Base-by-base conservation (phyloP, 2,113 vertebrate species). In the Argyrosomus japonicus region DNA sequence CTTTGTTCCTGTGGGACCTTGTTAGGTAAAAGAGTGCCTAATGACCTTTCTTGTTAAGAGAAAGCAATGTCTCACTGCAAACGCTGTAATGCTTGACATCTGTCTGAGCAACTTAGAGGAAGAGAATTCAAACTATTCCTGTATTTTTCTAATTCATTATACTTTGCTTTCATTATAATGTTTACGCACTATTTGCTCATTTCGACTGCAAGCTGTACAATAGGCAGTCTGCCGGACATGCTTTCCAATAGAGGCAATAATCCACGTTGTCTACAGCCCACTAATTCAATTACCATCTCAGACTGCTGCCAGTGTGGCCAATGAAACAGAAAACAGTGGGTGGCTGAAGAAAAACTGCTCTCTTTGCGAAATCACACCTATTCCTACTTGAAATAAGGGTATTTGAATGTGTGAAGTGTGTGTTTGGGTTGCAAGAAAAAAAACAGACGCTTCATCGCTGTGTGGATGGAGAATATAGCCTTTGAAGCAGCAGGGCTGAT, bases 241-340 rank as follows among this genome's bases (percentile, higher is more conserved):
- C 58, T 80, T 53, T 75, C 43, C 56, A 60, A 29, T 53, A 62
- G 45, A 75, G 75, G 47, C 50, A 74, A 57, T 80, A 82, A 83
- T 92, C 77, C 75, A 63, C 1, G 29, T 84, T 80, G 85, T 89
- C 81, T 83, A 53, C 82, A 83, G 64, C 81, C 47, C n/a, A 79
- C 82, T 91, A 91, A 92, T 93, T 90, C 62, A 89, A 86, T 92
- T 87, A 91, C 65, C 77, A 29, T 51, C 81, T 65, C 58, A 85
- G 58, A 79, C 61, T 64, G 43, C 75, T 61, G 83, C 67, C 21
- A 67, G 53, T 75, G 67, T 73, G 58, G 36, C 77, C 50, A 48
- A 3, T 62, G 21, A 56, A 62, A 77, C 17, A 53, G 63, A 72
- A 72, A 77, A 67, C 58, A 53, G 75, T 75, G 75, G 77, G 82